phyloP scores from a whole-genome alignment of 2,888 invertebrate species.

The Invenusta paracnida region DNA sequence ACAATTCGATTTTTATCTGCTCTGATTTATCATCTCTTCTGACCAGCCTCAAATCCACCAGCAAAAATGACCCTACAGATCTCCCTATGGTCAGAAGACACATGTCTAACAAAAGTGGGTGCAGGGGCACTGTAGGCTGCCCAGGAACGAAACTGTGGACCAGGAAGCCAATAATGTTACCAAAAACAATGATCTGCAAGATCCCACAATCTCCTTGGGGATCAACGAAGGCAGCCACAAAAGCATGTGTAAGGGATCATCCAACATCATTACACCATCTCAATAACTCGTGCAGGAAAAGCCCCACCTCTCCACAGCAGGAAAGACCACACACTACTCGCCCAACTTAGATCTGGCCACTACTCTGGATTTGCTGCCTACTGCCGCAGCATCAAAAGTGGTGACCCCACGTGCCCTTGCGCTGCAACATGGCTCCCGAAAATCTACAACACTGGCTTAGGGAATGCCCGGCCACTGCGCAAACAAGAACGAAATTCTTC shows the following conservation, averaged over 20 bases:
- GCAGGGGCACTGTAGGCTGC: not conserved
- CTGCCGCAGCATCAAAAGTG: not conserved
- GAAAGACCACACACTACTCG: not conserved
- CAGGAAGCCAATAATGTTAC: too few relatives aligned
- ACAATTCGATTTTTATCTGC: not conserved
- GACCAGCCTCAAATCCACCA: not conserved
- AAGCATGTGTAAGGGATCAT: not conserved
- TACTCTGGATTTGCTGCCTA: not conserved
- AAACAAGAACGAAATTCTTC: too few relatives aligned
- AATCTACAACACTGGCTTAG: too few relatives aligned
- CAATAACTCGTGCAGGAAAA: too few relatives aligned
- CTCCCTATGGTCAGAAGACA: not conserved
- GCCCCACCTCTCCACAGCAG: not conserved
- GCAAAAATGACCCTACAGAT: not conserved
- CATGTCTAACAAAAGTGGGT: not conserved
- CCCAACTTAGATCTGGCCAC: too few relatives aligned
- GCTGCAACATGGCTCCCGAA: too few relatives aligned
- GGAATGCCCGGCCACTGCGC: too few relatives aligned
- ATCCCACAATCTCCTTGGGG: not conserved
- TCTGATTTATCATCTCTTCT: not conserved
- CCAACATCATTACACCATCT: not conserved
- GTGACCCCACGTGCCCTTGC: too few relatives aligned
- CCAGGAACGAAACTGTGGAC: not conserved
- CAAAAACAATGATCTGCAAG: too few relatives aligned
- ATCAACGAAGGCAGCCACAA: not conserved